Conservation (phyloP, 1,140 invertebrate species). For the Pseudomyrmex flavicornis region DNA sequence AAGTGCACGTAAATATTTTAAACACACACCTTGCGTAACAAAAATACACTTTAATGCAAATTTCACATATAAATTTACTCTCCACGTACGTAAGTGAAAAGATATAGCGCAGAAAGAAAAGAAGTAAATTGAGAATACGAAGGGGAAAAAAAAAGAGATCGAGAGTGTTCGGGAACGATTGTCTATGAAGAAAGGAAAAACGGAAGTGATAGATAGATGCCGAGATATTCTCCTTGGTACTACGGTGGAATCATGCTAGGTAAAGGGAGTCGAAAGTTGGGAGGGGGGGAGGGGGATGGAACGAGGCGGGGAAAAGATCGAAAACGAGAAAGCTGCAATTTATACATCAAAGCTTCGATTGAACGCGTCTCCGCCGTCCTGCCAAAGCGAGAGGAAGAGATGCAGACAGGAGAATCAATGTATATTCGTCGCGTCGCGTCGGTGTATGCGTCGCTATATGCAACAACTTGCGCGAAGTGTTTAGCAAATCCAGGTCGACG, state of each 20-base stretch:
- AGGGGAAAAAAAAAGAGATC: conserved; percentile 39
- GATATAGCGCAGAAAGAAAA: not conserved
- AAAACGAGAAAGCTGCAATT: conserved; percentile 76
- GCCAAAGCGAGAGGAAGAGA: conserved; percentile 68
- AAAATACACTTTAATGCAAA: too few species aligned
- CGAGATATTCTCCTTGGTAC: conserved; percentile 66
- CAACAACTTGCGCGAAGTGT: conserved; percentile 70
- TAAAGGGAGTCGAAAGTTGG: conserved; percentile 72
- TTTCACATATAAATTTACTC: too few species aligned
- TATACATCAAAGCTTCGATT: conserved; percentile 78
- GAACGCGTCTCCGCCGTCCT: conserved; percentile 71
- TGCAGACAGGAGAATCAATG: conserved; percentile 67
- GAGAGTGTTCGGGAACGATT: conserved; percentile 67
- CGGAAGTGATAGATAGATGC: conserved; percentile 72
- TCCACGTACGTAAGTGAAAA: not conserved
- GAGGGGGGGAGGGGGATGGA: conserved; percentile 47
- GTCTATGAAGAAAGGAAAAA: conserved; percentile 71
- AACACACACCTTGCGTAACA: not conserved
- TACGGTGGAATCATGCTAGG: conserved; percentile 67
- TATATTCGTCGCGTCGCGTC: conserved; percentile 56
- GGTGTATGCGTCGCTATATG: conserved; percentile 55
- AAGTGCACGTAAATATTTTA: not conserved
- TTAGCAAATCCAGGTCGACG: conserved; percentile 72
- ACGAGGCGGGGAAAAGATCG: conserved; percentile 59
- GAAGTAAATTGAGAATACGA: conserved; percentile 9